Evolutionary conservation across 2,797 vertebrate genomes (phyloP).

Genomic region (Rhyacichthys aspro): DNA sequence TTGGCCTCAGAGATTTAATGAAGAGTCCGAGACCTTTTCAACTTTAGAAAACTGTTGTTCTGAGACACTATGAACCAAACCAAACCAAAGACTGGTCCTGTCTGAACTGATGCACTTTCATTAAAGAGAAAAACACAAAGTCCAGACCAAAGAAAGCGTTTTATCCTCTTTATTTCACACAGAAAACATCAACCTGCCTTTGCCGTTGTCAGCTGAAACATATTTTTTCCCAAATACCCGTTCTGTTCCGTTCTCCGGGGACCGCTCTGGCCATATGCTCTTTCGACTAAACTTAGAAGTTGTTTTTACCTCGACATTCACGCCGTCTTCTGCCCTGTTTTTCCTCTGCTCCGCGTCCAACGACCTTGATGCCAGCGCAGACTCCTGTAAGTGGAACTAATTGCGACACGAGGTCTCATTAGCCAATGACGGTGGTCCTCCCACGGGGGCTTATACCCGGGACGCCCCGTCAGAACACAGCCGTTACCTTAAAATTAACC

Average conservation of each 20-base stretch:
- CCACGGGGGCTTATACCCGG: slow-evolving; percentile 40
- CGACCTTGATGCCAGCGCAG: slow-evolving; percentile 49
- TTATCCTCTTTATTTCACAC: too few species aligned
- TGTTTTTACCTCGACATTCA: not conserved
- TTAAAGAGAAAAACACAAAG: too few species aligned
- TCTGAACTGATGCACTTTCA: too few species aligned
- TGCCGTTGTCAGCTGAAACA: not conserved
- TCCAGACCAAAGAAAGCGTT: too few species aligned
- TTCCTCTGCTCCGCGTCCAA: slow-evolving; percentile 3
- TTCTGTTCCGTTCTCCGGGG: too few species aligned
- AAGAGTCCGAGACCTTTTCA: too few species aligned
- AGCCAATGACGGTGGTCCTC: slow-evolving; percentile 48
- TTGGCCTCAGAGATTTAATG: too few species aligned
- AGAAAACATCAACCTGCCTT: too few species aligned
- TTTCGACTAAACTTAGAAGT: not conserved
- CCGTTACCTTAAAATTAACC: slow-evolving; percentile 29
- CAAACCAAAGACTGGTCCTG: too few species aligned
- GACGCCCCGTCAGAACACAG: slow-evolving; percentile 14
- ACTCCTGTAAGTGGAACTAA: slow-evolving; percentile 56
- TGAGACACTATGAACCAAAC: too few species aligned
- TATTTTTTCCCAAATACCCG: not conserved
- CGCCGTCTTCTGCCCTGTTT: slow-evolving; percentile 5
- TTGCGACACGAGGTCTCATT: slow-evolving; percentile 58
- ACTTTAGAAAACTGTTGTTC: too few species aligned
- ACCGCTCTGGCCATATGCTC: not conserved